Conservation (phyloP, 2,113 vertebrate genomes). For the Furnarius figulus region DNA sequence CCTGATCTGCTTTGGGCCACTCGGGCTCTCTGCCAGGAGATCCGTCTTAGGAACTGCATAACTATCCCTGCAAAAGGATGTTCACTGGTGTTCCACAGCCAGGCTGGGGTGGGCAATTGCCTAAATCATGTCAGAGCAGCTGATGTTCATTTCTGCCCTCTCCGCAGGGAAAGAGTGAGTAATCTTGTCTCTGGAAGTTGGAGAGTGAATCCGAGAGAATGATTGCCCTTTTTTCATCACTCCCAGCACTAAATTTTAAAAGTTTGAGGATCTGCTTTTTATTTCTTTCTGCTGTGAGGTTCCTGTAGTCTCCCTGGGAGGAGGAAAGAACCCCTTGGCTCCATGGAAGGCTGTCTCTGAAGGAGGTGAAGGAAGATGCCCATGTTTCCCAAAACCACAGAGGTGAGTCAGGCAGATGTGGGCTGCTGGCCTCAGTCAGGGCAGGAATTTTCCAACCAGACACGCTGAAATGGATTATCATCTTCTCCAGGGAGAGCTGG, state of each 20-base stretch:
- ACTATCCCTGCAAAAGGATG: background rate
- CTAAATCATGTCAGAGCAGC: background rate
- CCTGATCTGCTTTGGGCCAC: background rate
- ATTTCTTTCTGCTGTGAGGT: background rate
- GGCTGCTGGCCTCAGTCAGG: background rate
- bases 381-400: accelerated
- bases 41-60: background rate
- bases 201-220: background rate
- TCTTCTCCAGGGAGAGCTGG: background rate
- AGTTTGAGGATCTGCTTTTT: background rate
- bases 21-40: background rate
- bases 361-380: background rate
- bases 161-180: background rate
- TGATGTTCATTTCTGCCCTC: background rate
- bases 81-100: background rate
- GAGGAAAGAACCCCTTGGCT: background rate
- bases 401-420: background rate
- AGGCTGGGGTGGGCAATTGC: background rate
- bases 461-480: background rate
- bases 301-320: background rate
- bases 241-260: background rate
- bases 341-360: background rate
- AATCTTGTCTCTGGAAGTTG: background rate
- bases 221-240: background rate
- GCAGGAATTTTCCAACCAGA: background rate